These are phyloP conservation scores for Misgurnus mizolepis DNA, from an alignment of 2,113 vertebrate species.

Conservation along the genomic window DNA sequence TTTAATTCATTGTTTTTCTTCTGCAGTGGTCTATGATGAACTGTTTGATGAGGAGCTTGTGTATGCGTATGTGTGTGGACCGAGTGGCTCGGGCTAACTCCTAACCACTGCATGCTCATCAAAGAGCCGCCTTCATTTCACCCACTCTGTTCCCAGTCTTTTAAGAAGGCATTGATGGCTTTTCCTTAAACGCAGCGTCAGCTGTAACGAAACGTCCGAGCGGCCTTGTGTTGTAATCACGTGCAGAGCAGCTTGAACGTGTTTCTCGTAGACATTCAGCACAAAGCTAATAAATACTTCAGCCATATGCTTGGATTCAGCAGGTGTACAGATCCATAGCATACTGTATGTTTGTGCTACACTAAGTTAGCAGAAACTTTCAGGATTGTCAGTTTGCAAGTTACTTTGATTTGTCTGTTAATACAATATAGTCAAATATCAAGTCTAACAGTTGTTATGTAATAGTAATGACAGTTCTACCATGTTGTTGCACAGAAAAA, in stretches of 20 bases:
- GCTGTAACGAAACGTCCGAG: slow-evolving; percentile 58
- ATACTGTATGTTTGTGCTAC: neutral
- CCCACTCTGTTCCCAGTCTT: slow-evolving; percentile 16
- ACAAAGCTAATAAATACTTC: neutral
- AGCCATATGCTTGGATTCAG: neutral
- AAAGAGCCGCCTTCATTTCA: slow-evolving; percentile 36
- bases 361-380: too few relatives aligned
- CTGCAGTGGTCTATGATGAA: slow-evolving; percentile 3
- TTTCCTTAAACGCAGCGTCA: slow-evolving; percentile 65
- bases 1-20: slow-evolving; percentile 20
- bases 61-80: slow-evolving; percentile 35
- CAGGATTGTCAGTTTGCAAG: too few relatives aligned
- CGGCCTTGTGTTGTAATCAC: slow-evolving; percentile 33
- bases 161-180: slow-evolving; percentile 57
- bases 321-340: neutral
- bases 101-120: slow-evolving; percentile 49
- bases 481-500: too few relatives aligned
- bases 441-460: too few relatives aligned
- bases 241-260: slow-evolving; percentile 8
- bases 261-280: neutral
- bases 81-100: slow-evolving; percentile 30
- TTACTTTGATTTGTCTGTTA: too few relatives aligned
- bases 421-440: too few relatives aligned
- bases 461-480: too few relatives aligned
- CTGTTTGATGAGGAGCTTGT: slow-evolving; percentile 4